Evolutionary conservation across 2,113 vertebrate genomes (phyloP).

Genomic region (Trematomus loennbergii): DNA sequence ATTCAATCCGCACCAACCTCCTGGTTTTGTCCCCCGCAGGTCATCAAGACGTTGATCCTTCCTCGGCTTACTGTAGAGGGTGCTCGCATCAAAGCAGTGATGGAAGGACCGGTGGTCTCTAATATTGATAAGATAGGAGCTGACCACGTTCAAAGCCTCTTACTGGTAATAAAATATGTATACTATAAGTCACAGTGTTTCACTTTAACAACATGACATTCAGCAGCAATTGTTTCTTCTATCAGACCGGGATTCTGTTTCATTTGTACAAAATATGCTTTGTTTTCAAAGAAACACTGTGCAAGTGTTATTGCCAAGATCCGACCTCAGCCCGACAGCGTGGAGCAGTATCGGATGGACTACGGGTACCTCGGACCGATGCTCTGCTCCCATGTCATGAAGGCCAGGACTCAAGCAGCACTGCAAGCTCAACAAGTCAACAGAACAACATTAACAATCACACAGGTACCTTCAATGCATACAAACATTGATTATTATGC

Average conservation of each 20-base stretch:
- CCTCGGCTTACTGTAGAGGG: slow-evolving; percentile 90
- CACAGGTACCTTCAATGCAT: slow-evolving; percentile 83
- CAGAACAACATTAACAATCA: slow-evolving; percentile 94
- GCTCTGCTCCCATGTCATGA: slow-evolving; percentile 92
- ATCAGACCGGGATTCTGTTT: not conserved
- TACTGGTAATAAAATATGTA: slow-evolving; percentile 82
- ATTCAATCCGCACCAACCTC: not conserved
- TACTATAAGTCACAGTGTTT: not conserved
- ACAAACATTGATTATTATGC: not conserved
- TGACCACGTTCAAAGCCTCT: slow-evolving; percentile 92
- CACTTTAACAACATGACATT: not conserved
- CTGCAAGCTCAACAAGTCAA: slow-evolving; percentile 94
- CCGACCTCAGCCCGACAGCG: slow-evolving; percentile 87
- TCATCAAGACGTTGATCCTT: slow-evolving; percentile 93
- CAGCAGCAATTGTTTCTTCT: not conserved
- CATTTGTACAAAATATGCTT: not conserved
- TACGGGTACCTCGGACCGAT: slow-evolving; percentile 91
- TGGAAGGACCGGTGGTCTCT: slow-evolving; percentile 91
- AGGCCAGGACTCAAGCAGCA: slow-evolving; percentile 91
- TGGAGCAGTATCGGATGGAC: slow-evolving; percentile 90
- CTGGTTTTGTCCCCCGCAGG: slow-evolving; percentile 73
- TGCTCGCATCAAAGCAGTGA: slow-evolving; percentile 87
- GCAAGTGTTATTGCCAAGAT: slow-evolving; percentile 93
- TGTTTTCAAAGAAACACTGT: slow-evolving; percentile 89
- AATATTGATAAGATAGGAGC: slow-evolving; percentile 95